A percentile compares a stretch with the other conserved stretches of the same genome.
phyloP scores from a whole-genome alignment of 2,888 invertebrate species.

The Epirrhoe alternata region DNA sequence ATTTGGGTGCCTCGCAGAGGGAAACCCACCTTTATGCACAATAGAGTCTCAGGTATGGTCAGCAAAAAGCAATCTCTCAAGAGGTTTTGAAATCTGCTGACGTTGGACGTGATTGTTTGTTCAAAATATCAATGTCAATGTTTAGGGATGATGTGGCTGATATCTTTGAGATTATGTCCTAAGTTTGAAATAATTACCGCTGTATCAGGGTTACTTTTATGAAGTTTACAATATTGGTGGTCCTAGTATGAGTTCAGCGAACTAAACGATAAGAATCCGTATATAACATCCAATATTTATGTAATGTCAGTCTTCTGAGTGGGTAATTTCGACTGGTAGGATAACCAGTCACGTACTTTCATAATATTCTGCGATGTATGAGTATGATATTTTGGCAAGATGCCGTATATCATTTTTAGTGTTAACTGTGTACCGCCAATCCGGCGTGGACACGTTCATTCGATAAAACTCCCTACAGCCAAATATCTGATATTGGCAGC shows the following conservation, averaged over 20 bases:
- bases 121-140: constrained; percentile 6
- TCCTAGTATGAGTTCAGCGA: too few species aligned
- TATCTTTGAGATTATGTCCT: too few species aligned
- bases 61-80: constrained; percentile 19
- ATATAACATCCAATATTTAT: too few species aligned
- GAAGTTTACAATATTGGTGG: too few species aligned
- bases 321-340: background rate
- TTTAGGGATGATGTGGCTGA: constrained; percentile 4
- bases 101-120: constrained; percentile 2
- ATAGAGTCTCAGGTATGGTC: constrained; percentile 8
- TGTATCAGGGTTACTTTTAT: too few species aligned
- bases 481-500: constrained; percentile 11
- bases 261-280: too few species aligned
- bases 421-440: background rate
- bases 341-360: background rate
- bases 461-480: constrained; percentile 3
- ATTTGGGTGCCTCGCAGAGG: background rate
- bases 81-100: constrained; percentile 7
- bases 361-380: background rate
- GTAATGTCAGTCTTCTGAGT: background rate
- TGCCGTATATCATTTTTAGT: background rate
- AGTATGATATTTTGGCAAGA: background rate
- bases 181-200: too few species aligned
- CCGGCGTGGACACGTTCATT: background rate
- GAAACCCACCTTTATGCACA: constrained; percentile 5